Evolutionary conservation across 2,113 vertebrate species (phyloP).

Genomic region (Daubentonia madagascariensis): DNA sequence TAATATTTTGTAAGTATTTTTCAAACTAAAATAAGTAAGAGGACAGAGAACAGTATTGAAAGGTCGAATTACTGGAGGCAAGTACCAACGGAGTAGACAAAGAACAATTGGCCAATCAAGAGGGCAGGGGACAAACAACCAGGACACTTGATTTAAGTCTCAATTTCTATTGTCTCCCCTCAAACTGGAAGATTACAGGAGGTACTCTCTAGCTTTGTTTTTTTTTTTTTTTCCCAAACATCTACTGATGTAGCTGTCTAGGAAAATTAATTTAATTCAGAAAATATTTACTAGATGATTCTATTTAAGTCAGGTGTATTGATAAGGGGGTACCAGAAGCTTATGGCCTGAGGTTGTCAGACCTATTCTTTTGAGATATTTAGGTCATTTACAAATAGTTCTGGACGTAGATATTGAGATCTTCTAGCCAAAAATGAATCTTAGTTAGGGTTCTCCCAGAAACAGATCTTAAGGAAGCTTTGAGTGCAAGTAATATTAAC

Average conservation of each 20-base stretch:
- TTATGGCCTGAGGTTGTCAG: too few species aligned
- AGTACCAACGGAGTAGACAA: neutral
- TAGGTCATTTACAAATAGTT: neutral
- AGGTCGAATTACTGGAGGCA: neutral
- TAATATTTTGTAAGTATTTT: neutral
- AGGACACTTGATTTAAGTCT: neutral
- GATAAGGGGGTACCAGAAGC: neutral
- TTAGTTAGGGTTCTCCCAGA: neutral
- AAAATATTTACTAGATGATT: neutral
- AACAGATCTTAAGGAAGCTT: neutral
- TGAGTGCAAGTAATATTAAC: neutral
- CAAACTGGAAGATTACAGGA: neutral
- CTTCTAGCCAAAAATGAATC: neutral
- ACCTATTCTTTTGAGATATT: neutral
- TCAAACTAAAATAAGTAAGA: neutral
- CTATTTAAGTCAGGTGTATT: neutral
- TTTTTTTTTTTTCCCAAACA: neutral
- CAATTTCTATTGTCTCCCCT: neutral
- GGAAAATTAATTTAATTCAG: neutral
- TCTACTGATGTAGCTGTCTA: neutral
- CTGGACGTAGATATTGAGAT: neutral
- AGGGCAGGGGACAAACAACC: neutral
- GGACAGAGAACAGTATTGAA: neutral
- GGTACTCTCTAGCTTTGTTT: neutral
- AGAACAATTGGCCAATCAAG: neutral